Evolutionary conservation across 2,888 invertebrate genomes (phyloP).

Genomic region (Amphipoea oculea): DNA sequence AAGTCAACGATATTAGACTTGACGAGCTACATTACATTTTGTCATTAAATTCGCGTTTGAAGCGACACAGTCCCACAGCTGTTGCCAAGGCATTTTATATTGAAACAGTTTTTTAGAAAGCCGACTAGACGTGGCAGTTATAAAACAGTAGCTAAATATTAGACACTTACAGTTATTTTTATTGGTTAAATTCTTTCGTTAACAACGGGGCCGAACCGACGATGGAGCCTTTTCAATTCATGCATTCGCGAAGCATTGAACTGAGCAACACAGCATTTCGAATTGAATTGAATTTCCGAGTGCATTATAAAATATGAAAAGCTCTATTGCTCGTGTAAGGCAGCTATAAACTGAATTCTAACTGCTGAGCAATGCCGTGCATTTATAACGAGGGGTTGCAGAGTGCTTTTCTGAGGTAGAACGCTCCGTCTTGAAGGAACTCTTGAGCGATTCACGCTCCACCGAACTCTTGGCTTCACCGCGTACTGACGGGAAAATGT

Average conservation of each 20-base stretch:
- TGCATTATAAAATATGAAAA: conserved; percentile 60
- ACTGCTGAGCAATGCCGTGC: conserved; percentile 31
- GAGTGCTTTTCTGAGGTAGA: conserved; percentile 2
- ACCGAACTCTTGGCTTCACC: neutral
- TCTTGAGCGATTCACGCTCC: conserved; percentile 12
- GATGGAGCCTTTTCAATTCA: conserved; percentile 30
- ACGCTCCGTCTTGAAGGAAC: conserved; percentile 5
- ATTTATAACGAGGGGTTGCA: conserved; percentile 47
- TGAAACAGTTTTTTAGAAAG: conserved; percentile 62
- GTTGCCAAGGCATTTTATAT: conserved; percentile 68
- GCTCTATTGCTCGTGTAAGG: conserved; percentile 40
- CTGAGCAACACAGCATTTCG: conserved; percentile 26
- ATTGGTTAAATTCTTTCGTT: conserved; percentile 16
- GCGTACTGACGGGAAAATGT: conserved; percentile 13
- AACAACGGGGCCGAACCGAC: conserved; percentile 5
- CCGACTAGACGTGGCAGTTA: conserved; percentile 34
- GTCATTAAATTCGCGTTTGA: conserved; percentile 52
- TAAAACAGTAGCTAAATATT: conserved; percentile 48
- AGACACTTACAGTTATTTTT: conserved; percentile 44
- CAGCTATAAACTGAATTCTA: conserved; percentile 53
- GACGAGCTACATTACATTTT: conserved; percentile 18
- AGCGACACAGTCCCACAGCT: conserved; percentile 55
- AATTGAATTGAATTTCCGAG: conserved; percentile 54
- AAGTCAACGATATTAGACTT: conserved; percentile 22
- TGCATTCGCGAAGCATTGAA: conserved; percentile 28